Conservation (phyloP, 2,888 invertebrate species). For the Neoascia interrupta region DNA sequence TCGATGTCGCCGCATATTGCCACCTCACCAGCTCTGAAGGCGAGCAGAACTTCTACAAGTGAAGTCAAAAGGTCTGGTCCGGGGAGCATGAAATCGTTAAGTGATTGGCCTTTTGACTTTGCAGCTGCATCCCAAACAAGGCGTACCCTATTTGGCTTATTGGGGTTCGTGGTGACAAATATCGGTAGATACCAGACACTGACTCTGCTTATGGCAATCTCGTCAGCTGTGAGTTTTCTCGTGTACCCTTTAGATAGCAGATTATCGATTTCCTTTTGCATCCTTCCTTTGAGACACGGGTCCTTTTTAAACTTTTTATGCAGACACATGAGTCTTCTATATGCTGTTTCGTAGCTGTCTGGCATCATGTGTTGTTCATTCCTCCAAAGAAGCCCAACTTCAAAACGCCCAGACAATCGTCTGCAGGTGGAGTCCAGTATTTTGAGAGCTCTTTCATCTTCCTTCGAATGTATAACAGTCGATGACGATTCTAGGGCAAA, state of each 20-base stretch:
- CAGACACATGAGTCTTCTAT: no score
- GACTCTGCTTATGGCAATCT: background rate
- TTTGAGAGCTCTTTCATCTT: no score
- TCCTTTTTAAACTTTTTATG: no score
- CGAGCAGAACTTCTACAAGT: conserved; percentile 6
- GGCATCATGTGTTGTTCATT: no score
- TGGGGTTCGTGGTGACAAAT: conserved; percentile 23
- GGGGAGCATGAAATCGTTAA: conserved; percentile 9
- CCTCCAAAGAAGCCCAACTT: no score
- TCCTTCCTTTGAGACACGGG: conserved; percentile 30
- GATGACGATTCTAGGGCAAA: no score
- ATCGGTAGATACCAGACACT: conserved; percentile 3
- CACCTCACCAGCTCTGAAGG: conserved; percentile 13
- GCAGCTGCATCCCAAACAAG: conserved; percentile 28
- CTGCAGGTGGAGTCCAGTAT: no score
- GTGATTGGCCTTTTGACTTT: conserved; percentile 4
- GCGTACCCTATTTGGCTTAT: conserved; percentile 21
- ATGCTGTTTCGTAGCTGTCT: no score
- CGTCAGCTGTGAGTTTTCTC: conserved; percentile 7
- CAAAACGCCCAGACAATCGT: no score
- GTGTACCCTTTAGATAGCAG: conserved; percentile 35
- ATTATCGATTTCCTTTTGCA: conserved; percentile 56
- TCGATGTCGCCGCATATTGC: conserved; percentile 13
- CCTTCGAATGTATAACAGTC: no score
- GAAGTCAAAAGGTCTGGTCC: conserved; percentile 2